Conservation (phyloP, 2,797 vertebrate genomes). For the Trachurus trachurus region DNA sequence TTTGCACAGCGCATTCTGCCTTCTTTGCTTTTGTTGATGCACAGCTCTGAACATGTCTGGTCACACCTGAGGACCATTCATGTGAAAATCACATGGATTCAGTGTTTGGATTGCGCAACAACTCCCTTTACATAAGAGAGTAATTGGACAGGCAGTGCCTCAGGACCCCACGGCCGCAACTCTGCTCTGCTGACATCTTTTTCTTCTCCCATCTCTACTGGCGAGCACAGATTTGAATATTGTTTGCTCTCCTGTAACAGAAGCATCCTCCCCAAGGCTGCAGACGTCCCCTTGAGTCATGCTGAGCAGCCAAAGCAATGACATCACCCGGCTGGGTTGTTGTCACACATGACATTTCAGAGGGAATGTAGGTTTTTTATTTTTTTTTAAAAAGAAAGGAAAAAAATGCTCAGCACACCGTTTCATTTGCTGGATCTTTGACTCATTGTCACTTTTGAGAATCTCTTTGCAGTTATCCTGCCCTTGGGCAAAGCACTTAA, state of each 20-base stretch:
- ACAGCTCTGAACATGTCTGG: conserved; percentile 29
- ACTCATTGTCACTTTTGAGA: conserved; percentile 35
- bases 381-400: not conserved
- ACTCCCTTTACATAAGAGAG: conserved; percentile 67
- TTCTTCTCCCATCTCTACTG: conserved; percentile 7
- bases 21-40: conserved; percentile 27
- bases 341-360: conserved; percentile 39
- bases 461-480: conserved; percentile 17
- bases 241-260: conserved; percentile 52
- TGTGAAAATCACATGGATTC: conserved; percentile 61
- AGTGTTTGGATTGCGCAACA: conserved; percentile 70
- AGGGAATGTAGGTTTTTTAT: conserved; percentile 13
- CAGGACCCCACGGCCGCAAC: conserved; percentile 45
- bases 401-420: not conserved
- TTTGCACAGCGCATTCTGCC: conserved; percentile 27
- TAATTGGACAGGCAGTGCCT: conserved; percentile 64
- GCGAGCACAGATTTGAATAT: conserved; percentile 41
- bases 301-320: conserved; percentile 36
- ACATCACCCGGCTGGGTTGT: conserved; percentile 44
- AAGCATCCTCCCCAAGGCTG: conserved; percentile 29
- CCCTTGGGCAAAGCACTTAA: conserved; percentile 29
- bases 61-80: conserved; percentile 71
- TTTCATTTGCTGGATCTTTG: conserved; percentile 37
- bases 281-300: conserved; percentile 46
- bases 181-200: conserved; percentile 36